phyloP scores from a whole-genome alignment of 2,888 invertebrate genomes.

The Marronus borbonicus region DNA sequence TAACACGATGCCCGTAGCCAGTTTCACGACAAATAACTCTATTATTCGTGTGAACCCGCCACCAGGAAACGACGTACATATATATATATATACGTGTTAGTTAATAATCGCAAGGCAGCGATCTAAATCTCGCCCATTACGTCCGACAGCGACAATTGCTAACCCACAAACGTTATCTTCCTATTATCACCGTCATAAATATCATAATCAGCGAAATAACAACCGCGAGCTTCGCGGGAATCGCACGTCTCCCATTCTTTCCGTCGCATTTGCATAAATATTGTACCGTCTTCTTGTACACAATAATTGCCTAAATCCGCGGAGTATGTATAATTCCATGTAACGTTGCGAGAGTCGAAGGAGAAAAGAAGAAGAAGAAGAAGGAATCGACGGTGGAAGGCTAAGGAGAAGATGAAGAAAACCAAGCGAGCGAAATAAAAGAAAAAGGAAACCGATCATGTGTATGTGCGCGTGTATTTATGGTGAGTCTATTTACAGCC shows the following conservation, averaged over 20 bases:
- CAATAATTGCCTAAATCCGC: constrained; percentile 33
- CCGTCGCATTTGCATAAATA: constrained; percentile 28
- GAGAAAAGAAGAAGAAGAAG: constrained; percentile 22
- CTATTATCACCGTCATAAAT: constrained; percentile 16
- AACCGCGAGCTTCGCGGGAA: constrained; percentile 25
- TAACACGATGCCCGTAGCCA: background rate
- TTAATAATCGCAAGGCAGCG: background rate
- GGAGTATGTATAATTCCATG: constrained; percentile 1
- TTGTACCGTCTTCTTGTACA: constrained; percentile 25
- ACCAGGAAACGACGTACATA: constrained; percentile 4
- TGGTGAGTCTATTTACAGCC: constrained; percentile 64
- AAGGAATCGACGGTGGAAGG: constrained; percentile 1
- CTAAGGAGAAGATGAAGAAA: background rate
- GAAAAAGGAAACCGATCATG: constrained; percentile 36
- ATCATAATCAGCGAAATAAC: constrained; percentile 33
- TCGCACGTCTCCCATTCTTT: constrained; percentile 13
- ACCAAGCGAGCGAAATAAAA: constrained; percentile 24
- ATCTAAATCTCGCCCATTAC: constrained; percentile 10
- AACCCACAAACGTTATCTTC: constrained; percentile 31
- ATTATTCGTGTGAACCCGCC: constrained; percentile 12
- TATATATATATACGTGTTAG: background rate
- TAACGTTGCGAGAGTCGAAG: background rate
- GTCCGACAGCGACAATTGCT: constrained; percentile 22
- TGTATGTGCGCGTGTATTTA: constrained; percentile 27
- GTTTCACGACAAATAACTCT: constrained; percentile 1